Evolutionary conservation across 2,888 invertebrate species (phyloP).

Genomic region (Philonicus albiceps): DNA sequence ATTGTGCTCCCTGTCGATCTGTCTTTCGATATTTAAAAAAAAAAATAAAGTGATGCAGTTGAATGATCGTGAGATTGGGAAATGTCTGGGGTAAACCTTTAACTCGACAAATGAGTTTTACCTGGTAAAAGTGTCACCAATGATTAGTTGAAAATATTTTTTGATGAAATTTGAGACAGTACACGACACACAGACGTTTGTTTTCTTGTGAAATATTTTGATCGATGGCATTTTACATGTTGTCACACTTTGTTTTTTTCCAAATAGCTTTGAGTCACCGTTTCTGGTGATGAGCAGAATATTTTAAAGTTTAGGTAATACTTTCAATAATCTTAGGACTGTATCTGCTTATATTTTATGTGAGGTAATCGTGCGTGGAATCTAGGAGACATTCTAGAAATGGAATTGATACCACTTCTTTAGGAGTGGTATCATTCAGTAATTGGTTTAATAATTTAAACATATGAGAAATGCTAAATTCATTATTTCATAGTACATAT

Average conservation of each 20-base stretch:
- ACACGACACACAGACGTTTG: not conserved
- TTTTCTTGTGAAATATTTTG: not conserved
- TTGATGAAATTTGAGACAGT: not conserved
- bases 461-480: not conserved
- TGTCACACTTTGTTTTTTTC: not conserved
- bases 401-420: not conserved
- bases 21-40: not conserved
- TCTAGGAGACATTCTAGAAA: not conserved
- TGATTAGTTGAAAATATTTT: not conserved
- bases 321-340: not conserved
- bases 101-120: not conserved
- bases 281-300: not conserved
- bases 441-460: not conserved
- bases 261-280: not conserved
- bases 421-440: not conserved
- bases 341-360: not conserved
- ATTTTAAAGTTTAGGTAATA: not conserved
- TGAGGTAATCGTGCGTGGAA: not conserved
- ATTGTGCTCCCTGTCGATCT: not conserved
- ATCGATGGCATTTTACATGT: conserved; percentile 1
- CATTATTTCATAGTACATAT: not conserved
- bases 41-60: not conserved
- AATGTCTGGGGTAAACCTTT: not conserved
- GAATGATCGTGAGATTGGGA: conserved; percentile 22
- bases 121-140: not conserved